Base-by-base conservation (phyloP, 2,888 invertebrate genomes). In the Drosophila putrida region DNA sequence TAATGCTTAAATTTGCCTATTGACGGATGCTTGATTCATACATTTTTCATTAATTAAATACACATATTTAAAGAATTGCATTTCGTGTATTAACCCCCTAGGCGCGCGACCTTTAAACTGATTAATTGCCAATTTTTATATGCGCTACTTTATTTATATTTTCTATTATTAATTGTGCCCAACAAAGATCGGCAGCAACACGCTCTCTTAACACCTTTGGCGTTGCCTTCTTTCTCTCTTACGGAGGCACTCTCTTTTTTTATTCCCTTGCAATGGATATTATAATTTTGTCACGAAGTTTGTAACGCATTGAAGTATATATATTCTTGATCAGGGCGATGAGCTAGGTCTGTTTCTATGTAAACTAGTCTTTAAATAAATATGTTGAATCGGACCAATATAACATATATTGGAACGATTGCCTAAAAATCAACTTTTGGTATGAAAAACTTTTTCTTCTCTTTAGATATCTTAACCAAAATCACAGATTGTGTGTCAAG, bases 21-120 rank as follows among this genome's bases (percentile, higher is more conserved):
- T 47, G 15, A 31, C 31, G 15, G 20, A 8, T 35, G 35, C 2
- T 9, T 25, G 15, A 39, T 6, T 20, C 15, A n/a, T 0, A 9
- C n/a, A 25, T 6, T 2, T 6, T 33, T 35, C 10, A 4, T n/a
- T 35, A 31, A 41, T 28, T 41, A 64, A 76, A 67, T 57, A 20
- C 20, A 20, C 20, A 20, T 20, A 62, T 67, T 57, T 51, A 25
- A 65, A 59, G 38, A 66, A 71, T 69, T 78, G 58, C 57, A 76
- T 15, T 62, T 49, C 55, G 6, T 39, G 41, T 41, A 8, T 43
- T n/a, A 33, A 15, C 35, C 20, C 10, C 31, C 13, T n/a, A 31
- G 54, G 50, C 50, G 51, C 54, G 44, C 71, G 81, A 86, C 80
- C 87, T 86, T 88, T 86, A 79, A 84, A 69, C 88, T 72, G 78